These are phyloP conservation scores for Pseudococcus viburni DNA, from an alignment of 2,888 invertebrate species.

Conservation along the genomic window DNA sequence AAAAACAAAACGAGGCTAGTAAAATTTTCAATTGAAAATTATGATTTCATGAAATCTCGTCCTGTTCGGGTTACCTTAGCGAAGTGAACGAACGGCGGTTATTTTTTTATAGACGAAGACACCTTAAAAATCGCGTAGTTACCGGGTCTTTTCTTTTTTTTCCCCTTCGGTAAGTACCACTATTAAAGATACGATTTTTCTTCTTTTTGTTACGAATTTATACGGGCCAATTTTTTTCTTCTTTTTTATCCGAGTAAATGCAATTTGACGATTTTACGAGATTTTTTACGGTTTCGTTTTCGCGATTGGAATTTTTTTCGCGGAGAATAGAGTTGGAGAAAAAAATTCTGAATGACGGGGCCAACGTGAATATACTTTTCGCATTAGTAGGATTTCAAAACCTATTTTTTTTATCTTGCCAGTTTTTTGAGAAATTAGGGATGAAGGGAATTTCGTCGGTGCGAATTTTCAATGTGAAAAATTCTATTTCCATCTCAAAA, in stretches of 20 bases:
- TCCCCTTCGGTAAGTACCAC: not conserved
- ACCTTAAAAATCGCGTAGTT: not conserved
- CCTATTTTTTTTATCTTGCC: no score
- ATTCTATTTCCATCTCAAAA: no score
- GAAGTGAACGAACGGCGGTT: not conserved
- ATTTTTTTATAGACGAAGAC: constrained; percentile 4
- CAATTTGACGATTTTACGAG: constrained; percentile 15
- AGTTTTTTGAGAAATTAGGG: no score
- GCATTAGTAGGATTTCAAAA: no score
- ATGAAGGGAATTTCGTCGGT: no score
- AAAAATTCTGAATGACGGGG: not conserved
- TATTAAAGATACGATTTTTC: constrained; percentile 16
- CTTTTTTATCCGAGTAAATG: not conserved
- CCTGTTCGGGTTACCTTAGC: not conserved
- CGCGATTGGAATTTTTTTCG: constrained; percentile 19
- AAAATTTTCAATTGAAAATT: constrained; percentile 27
- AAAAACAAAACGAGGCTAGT: not conserved
- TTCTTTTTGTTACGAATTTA: not conserved
- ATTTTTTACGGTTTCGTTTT: not conserved
- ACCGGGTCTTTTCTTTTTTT: not conserved
- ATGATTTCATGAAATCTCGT: not conserved
- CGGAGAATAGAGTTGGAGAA: not conserved
- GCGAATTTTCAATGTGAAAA: no score
- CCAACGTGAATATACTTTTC: not conserved
- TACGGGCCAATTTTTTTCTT: not conserved